phyloP scores from a whole-genome alignment of 2,797 vertebrate species.

The Austrolebias charrua region DNA sequence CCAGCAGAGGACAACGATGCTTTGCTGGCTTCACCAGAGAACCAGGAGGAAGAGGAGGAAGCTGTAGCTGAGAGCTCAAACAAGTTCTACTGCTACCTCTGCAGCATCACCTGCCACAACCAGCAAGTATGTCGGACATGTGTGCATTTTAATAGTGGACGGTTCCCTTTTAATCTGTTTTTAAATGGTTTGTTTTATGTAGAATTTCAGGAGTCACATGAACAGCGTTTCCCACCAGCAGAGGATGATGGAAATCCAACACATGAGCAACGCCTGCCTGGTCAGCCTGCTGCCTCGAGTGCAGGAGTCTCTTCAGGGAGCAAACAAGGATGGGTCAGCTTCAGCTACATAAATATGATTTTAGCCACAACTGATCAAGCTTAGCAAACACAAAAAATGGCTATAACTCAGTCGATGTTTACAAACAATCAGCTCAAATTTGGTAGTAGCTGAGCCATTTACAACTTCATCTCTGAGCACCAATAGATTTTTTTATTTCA shows the following conservation, averaged over 20 bases:
- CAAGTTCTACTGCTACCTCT: slow-evolving; percentile 96
- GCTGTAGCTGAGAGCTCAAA: slow-evolving; percentile 63
- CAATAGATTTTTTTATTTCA: no score
- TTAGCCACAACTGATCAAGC: no score
- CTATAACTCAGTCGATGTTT: no score
- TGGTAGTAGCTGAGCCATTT: no score
- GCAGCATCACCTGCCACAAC: slow-evolving; percentile 90
- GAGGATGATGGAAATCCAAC: slow-evolving; percentile 92
- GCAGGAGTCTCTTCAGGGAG: slow-evolving; percentile 83
- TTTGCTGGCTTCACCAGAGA: slow-evolving; percentile 38
- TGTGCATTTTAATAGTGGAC: background rate
- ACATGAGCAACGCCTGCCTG: slow-evolving; percentile 91
- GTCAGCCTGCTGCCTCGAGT: slow-evolving; percentile 89
- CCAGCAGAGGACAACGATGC: slow-evolving; percentile 59
- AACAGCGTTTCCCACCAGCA: slow-evolving; percentile 90
- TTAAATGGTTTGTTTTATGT: background rate
- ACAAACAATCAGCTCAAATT: no score
- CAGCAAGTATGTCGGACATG: slow-evolving; percentile 83
- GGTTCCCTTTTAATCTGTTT: background rate
- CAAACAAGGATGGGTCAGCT: slow-evolving; percentile 82
- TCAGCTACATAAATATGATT: background rate
- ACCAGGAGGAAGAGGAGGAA: slow-evolving; percentile 67
- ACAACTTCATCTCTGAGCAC: no score
- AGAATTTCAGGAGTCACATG: slow-evolving; percentile 97
- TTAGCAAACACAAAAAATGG: no score